Conservation (phyloP, 2,888 invertebrate genomes). For the Coenonympha arcania region DNA sequence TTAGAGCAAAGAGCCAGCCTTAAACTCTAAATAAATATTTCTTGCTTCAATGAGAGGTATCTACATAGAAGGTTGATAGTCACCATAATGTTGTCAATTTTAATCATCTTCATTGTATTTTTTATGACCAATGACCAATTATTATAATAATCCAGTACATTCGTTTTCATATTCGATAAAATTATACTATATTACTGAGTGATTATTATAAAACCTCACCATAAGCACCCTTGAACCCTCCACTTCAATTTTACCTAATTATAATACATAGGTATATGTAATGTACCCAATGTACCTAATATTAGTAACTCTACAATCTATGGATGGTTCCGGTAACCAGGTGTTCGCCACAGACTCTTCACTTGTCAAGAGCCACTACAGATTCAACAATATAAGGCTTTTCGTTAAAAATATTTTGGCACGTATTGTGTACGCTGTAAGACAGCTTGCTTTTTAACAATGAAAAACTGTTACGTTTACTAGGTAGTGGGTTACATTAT, state of each 20-base stretch:
- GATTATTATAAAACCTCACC: no score
- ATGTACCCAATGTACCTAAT: background rate
- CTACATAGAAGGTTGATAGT: no score
- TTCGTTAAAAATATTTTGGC: slow-evolving; percentile 3
- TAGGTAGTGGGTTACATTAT: background rate
- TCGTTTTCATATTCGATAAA: no score
- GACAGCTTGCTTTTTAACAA: background rate
- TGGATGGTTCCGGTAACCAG: slow-evolving; percentile 7
- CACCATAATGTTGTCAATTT: no score
- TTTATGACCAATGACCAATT: no score
- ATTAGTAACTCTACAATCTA: background rate
- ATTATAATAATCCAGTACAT: no score
- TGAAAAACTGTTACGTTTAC: slow-evolving; percentile 4
- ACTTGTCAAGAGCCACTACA: slow-evolving; percentile 29
- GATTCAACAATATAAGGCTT: slow-evolving; percentile 24
- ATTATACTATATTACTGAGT: no score
- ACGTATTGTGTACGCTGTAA: background rate
- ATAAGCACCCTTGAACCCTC: no score
- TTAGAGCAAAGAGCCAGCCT: no score
- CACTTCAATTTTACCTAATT: background rate
- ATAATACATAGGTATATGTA: background rate
- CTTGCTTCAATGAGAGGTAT: no score
- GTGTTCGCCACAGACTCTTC: slow-evolving; percentile 8
- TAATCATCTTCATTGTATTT: no score
- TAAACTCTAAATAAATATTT: no score